A percentile compares a stretch with the other conserved stretches of the same genome.
Conservation (phyloP, 2,797 vertebrate species). For the Meda fulgida region DNA sequence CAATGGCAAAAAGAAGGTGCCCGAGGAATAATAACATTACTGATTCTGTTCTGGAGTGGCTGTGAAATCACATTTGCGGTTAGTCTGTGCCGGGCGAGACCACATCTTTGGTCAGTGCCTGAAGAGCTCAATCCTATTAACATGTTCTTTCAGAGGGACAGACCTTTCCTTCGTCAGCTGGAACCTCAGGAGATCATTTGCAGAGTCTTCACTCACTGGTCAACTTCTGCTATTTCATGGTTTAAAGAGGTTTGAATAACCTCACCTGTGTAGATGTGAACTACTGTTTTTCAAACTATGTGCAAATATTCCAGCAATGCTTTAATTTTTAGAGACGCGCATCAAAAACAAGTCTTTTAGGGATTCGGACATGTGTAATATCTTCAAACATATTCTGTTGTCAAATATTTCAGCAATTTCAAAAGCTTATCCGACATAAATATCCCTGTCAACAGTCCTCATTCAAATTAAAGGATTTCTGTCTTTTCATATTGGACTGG, state of each 20-base stretch:
- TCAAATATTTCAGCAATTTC: not conserved
- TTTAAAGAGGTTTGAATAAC: not conserved
- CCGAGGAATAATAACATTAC: not conserved
- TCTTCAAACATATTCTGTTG: not conserved
- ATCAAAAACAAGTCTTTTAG: not conserved
- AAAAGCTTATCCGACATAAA: not conserved
- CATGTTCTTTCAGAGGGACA: constrained; percentile 31
- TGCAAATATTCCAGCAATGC: not conserved
- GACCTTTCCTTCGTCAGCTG: constrained; percentile 47
- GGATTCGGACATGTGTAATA: not conserved
- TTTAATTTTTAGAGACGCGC: not conserved
- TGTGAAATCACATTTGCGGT: constrained; percentile 47
- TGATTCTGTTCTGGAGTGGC: not conserved
- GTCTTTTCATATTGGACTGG: not conserved
- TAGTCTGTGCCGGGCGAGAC: constrained; percentile 12
- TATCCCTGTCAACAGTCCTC: not conserved
- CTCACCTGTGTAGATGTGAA: not conserved
- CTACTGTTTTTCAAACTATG: not conserved
- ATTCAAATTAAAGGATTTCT: not conserved
- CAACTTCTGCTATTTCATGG: not conserved
- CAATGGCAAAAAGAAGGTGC: constrained; percentile 13
- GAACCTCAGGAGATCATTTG: constrained; percentile 24
- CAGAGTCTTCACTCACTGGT: not conserved
- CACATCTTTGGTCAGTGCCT: constrained; percentile 4
- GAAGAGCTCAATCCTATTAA: constrained; percentile 12